Conservation (phyloP, 2,888 invertebrate genomes). For the Petrolisthes cinctipes region DNA sequence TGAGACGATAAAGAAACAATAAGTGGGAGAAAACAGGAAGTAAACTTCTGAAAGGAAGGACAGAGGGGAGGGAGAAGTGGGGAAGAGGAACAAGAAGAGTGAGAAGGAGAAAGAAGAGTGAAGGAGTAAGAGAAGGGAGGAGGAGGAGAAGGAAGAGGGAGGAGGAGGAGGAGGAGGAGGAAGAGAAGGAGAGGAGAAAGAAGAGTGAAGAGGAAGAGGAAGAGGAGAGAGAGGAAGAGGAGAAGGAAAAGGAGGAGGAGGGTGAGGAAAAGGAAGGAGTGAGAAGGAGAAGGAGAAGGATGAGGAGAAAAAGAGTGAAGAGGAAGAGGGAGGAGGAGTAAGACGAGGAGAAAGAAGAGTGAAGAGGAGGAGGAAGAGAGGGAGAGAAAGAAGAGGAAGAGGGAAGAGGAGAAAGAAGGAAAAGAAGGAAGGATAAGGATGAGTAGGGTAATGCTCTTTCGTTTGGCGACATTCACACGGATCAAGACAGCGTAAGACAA, state of each 20-base stretch:
- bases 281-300: not conserved
- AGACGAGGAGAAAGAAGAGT: not conserved
- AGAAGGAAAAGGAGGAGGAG: not conserved
- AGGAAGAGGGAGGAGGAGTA: not conserved
- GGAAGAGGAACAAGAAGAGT: not conserved
- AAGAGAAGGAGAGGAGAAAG: not conserved
- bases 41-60: not conserved
- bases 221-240: not conserved
- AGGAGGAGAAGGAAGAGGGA: not conserved
- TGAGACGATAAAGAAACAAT: not conserved
- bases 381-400: not conserved
- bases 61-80: not conserved
- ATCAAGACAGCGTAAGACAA: not conserved
- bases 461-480: too few species aligned
- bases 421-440: not conserved
- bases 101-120: not conserved
- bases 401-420: not conserved
- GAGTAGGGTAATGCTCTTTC: not conserved
- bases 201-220: not conserved
- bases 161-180: not conserved
- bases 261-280: not conserved
- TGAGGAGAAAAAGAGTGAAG: not conserved
- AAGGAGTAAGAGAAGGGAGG: not conserved
- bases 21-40: not conserved
- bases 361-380: not conserved